Evolutionary conservation across 2,888 invertebrate genomes (phyloP), one percentile per base, ranked within the genome.

Genomic region (Tiliacea aurago): DNA sequence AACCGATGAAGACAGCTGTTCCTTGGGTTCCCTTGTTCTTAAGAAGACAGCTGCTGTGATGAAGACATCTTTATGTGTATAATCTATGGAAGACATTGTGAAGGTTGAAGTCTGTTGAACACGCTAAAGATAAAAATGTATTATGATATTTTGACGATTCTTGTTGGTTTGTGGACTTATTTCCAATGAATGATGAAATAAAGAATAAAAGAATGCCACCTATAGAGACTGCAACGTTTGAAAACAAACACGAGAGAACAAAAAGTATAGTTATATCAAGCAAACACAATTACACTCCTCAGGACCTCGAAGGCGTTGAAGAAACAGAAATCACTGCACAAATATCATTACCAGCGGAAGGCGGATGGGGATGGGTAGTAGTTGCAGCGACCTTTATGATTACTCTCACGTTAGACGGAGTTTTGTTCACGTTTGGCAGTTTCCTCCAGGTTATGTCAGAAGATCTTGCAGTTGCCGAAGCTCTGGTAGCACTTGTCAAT

Each of bases 291-390:
- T 64, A 49, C n/a, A 64, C n/a, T 37, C 51, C 64, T 33, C 64
- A 51, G 49, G 10, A 33, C 33, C 59, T 90, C 47, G 92, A 93
- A 88, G 94, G 91, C 47, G 92, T 90, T 13, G 94, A 95, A 90
- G 94, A 95, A 90, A 94, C 93, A 70, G 96, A 96, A 90, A 95
- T 96, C 59, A 89, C 94, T 65, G 95, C 95, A n/a, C 93, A 95
- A 88, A 93, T 96, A 85, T 90, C 93, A 58, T 84, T 95, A 53
- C 95, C 96, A 20, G 83, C 90, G 72, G 96, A 96, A 80, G 95
- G 95, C 73, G 93, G 93, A 41, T 96, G 95, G 95, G 95, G 95
- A 56, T 96, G 96, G 96, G 88, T 95, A 9, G 95, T 96, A 18
- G 94, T 95, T 2, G 70, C 84, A 56, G 88, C 91, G 45, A 86